Evolutionary conservation across 2,113 vertebrate species (phyloP).

Genomic region (Pelecanus crispus): DNA sequence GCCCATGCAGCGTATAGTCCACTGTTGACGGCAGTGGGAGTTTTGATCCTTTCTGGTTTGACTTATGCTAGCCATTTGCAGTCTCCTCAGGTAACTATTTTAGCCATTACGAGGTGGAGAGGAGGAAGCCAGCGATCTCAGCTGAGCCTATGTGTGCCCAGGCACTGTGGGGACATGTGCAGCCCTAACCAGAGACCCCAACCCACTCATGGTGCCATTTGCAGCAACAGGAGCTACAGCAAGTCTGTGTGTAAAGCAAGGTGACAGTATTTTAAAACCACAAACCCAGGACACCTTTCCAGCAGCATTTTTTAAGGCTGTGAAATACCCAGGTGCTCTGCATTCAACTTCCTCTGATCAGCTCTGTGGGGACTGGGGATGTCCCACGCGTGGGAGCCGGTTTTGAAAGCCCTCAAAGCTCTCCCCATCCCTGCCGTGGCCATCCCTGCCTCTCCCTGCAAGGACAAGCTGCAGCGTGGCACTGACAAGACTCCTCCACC

Average conservation of each 20-base stretch:
- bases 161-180: fast-evolving
- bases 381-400: fast-evolving
- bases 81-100: not conserved
- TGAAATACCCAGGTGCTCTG: not conserved
- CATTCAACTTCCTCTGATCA: not conserved
- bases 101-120: fast-evolving
- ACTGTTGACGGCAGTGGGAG: fast-evolving
- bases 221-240: not conserved
- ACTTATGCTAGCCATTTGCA: not conserved
- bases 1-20: not conserved
- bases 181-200: not conserved
- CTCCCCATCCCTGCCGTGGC: not conserved
- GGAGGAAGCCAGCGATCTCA: not conserved
- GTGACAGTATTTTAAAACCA: not conserved
- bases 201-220: fast-evolving
- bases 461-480: not conserved
- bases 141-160: not conserved
- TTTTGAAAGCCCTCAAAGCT: not conserved
- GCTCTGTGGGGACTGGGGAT: not conserved
- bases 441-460: not conserved
- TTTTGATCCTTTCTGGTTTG: not conserved
- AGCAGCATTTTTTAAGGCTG: not conserved
- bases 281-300: not conserved
- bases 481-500: not conserved
- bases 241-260: not conserved